These are phyloP conservation scores for Drosophila athabasca DNA, from an alignment of 1,140 invertebrate genomes.

Conservation along the genomic window DNA sequence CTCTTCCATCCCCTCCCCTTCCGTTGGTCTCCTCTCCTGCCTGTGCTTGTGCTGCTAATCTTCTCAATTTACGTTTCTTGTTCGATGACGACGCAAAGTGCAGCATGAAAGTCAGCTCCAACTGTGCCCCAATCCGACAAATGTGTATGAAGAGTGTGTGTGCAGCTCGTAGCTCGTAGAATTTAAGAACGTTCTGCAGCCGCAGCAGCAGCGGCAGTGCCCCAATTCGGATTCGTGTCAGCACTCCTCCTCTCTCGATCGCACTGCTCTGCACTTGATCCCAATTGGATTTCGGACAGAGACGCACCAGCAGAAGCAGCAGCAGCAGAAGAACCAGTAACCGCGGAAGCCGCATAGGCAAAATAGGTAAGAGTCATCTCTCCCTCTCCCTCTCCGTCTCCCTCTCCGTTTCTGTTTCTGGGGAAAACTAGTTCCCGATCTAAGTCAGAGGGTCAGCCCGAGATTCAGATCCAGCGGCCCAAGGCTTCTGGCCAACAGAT, in stretches of 20 bases:
- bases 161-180: conserved; percentile 35
- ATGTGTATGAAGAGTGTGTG: conserved; percentile 44
- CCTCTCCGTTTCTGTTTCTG: background rate
- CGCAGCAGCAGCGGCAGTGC: conserved; percentile 19
- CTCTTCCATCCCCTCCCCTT: too few relatives aligned
- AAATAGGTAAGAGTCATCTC: conserved; percentile 53
- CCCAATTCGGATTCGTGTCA: conserved; percentile 75
- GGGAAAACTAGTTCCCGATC: conserved; percentile 32
- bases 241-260: conserved; percentile 12
- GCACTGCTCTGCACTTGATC: conserved; percentile 31
- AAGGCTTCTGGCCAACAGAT: too few relatives aligned
- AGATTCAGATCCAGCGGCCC: too few relatives aligned
- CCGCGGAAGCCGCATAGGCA: conserved; percentile 14
- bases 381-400: background rate
- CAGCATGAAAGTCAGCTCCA: conserved; percentile 54
- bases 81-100: conserved; percentile 74
- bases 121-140: conserved; percentile 13
- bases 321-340: conserved; percentile 24
- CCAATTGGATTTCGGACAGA: conserved; percentile 59
- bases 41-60: conserved; percentile 55
- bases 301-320: background rate
- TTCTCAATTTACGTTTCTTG: conserved; percentile 70
- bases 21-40: too few relatives aligned
- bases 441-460: conserved; percentile 42
- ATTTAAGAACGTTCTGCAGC: conserved; percentile 64